These are phyloP conservation scores for Coecobrya sp. DNA, from an alignment of 2,888 invertebrate genomes.

Conservation along the genomic window DNA sequence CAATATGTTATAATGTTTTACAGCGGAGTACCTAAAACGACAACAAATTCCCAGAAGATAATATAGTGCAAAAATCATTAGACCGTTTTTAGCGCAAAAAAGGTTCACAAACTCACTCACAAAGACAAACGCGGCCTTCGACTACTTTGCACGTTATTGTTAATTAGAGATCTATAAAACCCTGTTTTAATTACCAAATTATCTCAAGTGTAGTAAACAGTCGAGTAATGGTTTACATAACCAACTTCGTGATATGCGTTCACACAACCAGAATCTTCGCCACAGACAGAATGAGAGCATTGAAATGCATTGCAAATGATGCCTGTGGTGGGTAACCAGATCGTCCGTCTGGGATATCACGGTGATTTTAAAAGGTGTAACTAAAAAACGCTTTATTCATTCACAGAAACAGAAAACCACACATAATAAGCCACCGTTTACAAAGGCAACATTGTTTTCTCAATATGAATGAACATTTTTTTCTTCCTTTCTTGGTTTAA, in stretches of 20 bases:
- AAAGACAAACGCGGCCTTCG: neutral
- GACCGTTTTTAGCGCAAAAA: neutral
- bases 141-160: constrained; percentile 7
- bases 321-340: constrained; percentile 6
- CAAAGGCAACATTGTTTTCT: neutral
- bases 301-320: neutral
- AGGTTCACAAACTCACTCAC: neutral
- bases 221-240: constrained; percentile 8
- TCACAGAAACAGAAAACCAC: constrained; percentile 38
- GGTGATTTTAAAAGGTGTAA: neutral
- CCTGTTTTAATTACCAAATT: constrained; percentile 44
- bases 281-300: neutral
- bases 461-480: constrained; percentile 41
- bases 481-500: constrained; percentile 13
- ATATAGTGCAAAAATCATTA: neutral
- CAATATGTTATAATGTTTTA: neutral
- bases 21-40: neutral
- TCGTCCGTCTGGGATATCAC: neutral
- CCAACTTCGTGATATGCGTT: constrained; percentile 1
- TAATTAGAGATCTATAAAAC: constrained; percentile 12
- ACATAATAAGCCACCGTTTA: constrained; percentile 11
- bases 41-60: constrained; percentile 3
- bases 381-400: constrained; percentile 35
- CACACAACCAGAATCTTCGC: neutral
- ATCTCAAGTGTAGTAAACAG: constrained; percentile 43